Evolutionary conservation across 2,113 vertebrate genomes (phyloP).

Genomic region (Agelaius phoeniceus): DNA sequence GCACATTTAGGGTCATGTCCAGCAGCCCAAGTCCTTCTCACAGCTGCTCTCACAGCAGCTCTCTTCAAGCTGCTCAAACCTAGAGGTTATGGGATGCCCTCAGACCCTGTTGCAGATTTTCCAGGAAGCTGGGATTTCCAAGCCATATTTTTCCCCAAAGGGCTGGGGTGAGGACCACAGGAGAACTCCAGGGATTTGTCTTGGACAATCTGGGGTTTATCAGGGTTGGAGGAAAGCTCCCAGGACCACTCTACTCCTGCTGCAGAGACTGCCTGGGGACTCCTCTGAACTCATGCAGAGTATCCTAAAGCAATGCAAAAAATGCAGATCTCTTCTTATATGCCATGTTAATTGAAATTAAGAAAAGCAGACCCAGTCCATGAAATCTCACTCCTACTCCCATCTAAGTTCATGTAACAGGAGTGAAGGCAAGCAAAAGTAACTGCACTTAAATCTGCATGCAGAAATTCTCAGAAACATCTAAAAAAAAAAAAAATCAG

Average conservation of each 20-base stretch:
- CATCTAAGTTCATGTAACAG: neutral
- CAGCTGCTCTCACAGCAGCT: neutral
- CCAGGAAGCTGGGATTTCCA: neutral
- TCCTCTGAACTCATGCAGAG: neutral
- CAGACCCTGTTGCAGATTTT: neutral
- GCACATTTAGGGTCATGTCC: neutral
- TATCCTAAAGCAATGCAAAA: neutral
- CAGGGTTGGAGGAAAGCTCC: neutral
- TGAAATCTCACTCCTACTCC: neutral
- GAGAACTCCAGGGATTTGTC: neutral
- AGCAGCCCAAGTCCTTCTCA: neutral
- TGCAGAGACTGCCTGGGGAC: neutral
- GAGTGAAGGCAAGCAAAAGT: neutral
- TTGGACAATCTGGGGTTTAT: neutral
- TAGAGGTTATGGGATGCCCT: neutral
- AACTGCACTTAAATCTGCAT: neutral
- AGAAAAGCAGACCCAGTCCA: neutral
- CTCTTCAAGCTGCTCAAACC: neutral
- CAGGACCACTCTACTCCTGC: neutral
- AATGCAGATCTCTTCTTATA: neutral
- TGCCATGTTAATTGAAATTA: neutral
- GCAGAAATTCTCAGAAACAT: neutral
- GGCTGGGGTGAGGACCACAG: neutral
- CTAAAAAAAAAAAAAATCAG: neutral
- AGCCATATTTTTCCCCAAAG: rapidly evolving